Evolutionary conservation across 2,888 invertebrate species (phyloP), one percentile per base, ranked within the genome.

Genomic region (Cataglyphis livida): DNA sequence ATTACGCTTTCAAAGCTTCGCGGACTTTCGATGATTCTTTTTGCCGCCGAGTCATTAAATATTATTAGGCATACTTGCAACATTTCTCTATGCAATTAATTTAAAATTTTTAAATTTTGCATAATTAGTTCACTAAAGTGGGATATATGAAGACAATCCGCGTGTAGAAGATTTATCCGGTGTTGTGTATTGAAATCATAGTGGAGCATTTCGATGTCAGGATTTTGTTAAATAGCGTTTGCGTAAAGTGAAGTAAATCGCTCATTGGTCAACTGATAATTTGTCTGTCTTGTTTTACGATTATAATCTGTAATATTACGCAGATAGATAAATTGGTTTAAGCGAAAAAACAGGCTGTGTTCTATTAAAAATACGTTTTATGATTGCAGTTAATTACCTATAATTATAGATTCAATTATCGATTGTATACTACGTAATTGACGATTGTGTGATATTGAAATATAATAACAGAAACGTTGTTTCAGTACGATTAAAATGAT

Each of bases 221-320:
- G 64, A 64, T 48, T 75, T 75, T 35, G 18, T 64, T 64, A 48
- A 75, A 64, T 32, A 74, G 10, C 48, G 25, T 64, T 74, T 64
- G 44, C 74, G 64, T 48, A 64, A 75, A 61, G 44, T 64, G 44
- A 64, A 75, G 35, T 6, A 48, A 64, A 64, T 75, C 74, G 62
- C 21, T 21, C 21, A 64, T 44, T 64, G 12, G 48, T 48, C 64
- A 75, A 75, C 35, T 64, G 74, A 64, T 64, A 75, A 75, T 75
- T 48, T 48, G 64, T 7, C 12, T 35, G 64, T 48, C 15, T 44
- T 10, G 15, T 74, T 18, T n/a, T 74, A 64, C 74, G 18, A 64
- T 64, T 74, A 74, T 32, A 12, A 57, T 38, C 1, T 18, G 18
- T 21, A 35, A 32, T 10, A 21, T 59, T n/a, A 7, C 38, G 57